These are phyloP conservation scores for Gambelia wislizenii DNA, from an alignment of 2,797 vertebrate species.

Conservation along the genomic window DNA sequence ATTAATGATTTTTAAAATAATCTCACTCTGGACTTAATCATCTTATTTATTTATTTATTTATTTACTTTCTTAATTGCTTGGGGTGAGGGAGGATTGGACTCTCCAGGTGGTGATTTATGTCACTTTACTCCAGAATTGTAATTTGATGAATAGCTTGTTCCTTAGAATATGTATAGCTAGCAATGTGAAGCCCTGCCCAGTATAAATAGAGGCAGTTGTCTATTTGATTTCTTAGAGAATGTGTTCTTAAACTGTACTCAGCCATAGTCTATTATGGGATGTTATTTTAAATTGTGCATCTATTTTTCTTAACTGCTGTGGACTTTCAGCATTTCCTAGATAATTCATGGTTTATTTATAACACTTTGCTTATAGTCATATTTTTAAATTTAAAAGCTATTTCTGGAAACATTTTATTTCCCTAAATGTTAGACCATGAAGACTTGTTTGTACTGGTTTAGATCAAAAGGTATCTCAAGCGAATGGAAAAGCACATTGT, in stretches of 20 bases:
- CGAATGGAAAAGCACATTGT: background rate
- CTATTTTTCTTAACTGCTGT: background rate
- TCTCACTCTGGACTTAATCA: background rate
- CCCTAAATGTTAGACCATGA: background rate
- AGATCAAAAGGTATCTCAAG: background rate
- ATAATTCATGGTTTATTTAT: background rate
- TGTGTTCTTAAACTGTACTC: background rate
- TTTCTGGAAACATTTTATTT: background rate
- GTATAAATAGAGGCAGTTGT: background rate
- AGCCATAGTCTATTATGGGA: background rate
- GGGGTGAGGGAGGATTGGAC: background rate
- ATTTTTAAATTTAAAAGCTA: background rate
- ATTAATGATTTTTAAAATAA: too few species aligned
- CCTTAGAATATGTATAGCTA: background rate
- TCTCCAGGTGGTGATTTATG: background rate
- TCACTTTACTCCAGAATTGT: background rate
- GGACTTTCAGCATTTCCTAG: background rate
- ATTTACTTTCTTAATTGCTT: too few species aligned
- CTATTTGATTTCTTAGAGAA: background rate
- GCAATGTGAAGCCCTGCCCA: background rate
- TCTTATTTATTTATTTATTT: background rate
- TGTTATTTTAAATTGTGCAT: background rate
- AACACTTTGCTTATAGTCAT: background rate
- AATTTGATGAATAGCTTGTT: background rate
- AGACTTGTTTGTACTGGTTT: background rate